Evolutionary conservation across 2,888 invertebrate genomes (phyloP).

Genomic region (Xanthostigma xanthostigma): DNA sequence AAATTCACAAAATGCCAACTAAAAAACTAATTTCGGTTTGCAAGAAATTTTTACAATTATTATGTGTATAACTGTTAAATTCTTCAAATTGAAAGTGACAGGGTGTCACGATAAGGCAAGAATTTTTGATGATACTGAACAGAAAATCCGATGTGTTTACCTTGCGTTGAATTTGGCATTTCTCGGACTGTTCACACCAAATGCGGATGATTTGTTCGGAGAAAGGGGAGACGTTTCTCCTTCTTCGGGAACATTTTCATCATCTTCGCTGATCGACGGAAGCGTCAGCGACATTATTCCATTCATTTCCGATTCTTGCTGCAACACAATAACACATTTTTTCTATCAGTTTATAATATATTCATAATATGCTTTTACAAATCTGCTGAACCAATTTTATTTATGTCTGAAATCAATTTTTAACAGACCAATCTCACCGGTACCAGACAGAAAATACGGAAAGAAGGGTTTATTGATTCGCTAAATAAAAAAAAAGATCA

Average conservation of each 20-base stretch:
- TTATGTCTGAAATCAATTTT: too few relatives aligned
- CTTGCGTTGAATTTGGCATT: constrained; percentile 47
- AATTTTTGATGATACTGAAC: background rate
- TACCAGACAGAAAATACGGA: too few relatives aligned
- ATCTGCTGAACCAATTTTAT: background rate
- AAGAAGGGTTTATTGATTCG: too few relatives aligned
- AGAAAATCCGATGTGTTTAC: constrained; percentile 17
- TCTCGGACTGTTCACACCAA: constrained; percentile 41
- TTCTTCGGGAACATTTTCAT: constrained; percentile 70
- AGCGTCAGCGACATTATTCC: constrained; percentile 68
- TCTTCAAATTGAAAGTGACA: too few relatives aligned
- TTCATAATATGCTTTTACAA: background rate
- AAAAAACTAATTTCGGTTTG: too few relatives aligned
- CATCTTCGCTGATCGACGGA: constrained; percentile 91
- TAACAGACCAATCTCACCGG: too few relatives aligned
- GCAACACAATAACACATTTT: constrained; percentile 11
- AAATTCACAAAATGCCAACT: too few relatives aligned
- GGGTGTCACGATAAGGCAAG: background rate
- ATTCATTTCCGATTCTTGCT: constrained; percentile 59
- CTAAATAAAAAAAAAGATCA: too few relatives aligned
- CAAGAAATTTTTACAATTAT: too few relatives aligned
- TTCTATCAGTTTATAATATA: background rate
- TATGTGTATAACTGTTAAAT: too few relatives aligned
- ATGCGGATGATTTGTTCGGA: constrained; percentile 43
- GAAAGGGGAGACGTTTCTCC: constrained; percentile 48